Evolutionary conservation across 2,888 invertebrate genomes (phyloP), one percentile per base, ranked within the genome.

Genomic region (Ennomos fuscantarius): DNA sequence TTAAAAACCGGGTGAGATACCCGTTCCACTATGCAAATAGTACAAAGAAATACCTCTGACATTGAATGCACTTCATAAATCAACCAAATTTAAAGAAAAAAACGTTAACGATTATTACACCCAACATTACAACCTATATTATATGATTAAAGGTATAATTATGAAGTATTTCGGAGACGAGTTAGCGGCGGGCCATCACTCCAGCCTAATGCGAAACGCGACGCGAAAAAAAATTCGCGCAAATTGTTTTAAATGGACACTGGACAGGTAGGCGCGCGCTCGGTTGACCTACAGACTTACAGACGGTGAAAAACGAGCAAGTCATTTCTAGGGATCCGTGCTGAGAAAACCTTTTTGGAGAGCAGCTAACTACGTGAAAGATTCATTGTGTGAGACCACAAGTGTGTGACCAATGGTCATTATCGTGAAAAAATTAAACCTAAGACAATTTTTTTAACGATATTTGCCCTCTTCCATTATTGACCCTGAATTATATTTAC

Each of bases 201-300:
- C 75, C 73, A 64, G 69, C 75, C 85, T 86, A 84, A 87, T 82
- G 81, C 75, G 72, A 70, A 70, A 67, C 79, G 74, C 72, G 75
- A 74, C 76, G 69, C 63, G 76, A 84, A 85, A 84, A 85, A 24
- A 83, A 74, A 83, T 33, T 76, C 76, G 75, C 73, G 74, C 81
- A 89, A 90, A 91, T 91, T 91, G 88, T 89, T 91, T 90, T 87
- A 90, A 90, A 91, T 88, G 87, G 74, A 79, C 88, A 89, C 88
- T 88, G 87, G 74, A 79, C 89, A 89, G 89, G 87, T 86, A 86
- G 83, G 82, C 79, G 75, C 81, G 72, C 81, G 84, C 79, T 83
- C 83, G 86, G 66, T 77, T 90, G 90, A 90, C 89, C 90, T 87
- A 90, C 90, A 90, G 86, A 86, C 89, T 89, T 87, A 90, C 90